Evolutionary conservation across 2,113 vertebrate genomes (phyloP).

Genomic region (Pterocles gutturalis): DNA sequence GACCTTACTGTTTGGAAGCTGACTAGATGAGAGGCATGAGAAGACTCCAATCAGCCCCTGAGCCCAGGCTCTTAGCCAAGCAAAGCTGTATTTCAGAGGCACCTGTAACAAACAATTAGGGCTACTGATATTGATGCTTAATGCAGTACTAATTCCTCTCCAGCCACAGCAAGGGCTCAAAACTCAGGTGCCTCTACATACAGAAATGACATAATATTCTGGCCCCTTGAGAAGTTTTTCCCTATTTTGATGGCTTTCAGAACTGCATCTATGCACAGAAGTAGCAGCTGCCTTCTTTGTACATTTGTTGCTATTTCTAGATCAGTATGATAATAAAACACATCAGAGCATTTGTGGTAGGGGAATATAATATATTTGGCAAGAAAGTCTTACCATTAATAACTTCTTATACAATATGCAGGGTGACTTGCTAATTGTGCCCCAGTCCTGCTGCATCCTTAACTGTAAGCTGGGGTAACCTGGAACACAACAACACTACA

Average conservation of each 20-base stretch:
- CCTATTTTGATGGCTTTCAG: neutral
- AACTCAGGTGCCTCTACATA: neutral
- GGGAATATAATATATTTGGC: neutral
- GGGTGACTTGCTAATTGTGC: neutral
- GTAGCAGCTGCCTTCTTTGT: neutral
- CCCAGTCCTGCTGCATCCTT: neutral
- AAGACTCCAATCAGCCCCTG: neutral
- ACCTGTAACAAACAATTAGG: neutral
- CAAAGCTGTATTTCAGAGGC: conserved; percentile 2
- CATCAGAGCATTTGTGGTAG: neutral
- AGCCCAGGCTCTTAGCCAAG: neutral
- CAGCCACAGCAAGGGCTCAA: neutral
- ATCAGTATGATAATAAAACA: neutral
- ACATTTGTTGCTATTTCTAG: neutral
- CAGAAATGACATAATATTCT: neutral
- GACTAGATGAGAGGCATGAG: neutral
- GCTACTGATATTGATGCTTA: neutral
- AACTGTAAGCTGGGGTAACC: neutral
- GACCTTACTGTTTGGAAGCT: conserved; percentile 4
- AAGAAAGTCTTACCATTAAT: neutral
- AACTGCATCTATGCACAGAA: neutral
- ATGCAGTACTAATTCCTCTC: neutral
- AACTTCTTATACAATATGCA: neutral
- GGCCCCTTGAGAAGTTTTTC: neutral
- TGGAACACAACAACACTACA: neutral